Percentiles rank a stretch among this genome's conserved stretches.
Evolutionary conservation across 2,113 vertebrate genomes (phyloP).

Genomic region (Coturnix japonica): DNA sequence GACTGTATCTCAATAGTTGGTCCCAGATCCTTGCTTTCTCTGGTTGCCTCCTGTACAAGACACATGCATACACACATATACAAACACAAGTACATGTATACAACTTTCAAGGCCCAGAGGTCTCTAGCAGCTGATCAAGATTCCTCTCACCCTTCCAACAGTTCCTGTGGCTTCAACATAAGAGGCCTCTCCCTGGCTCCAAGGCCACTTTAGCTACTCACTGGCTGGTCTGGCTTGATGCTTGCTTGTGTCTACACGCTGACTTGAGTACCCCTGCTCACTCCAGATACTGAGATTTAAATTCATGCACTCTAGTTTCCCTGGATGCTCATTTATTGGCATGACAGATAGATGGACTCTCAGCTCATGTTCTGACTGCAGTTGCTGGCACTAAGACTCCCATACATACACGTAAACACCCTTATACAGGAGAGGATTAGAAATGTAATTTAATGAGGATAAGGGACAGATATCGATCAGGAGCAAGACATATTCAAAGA

Average conservation of each 20-base stretch:
- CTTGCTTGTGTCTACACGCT: neutral
- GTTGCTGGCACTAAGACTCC: neutral
- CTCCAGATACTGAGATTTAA: neutral
- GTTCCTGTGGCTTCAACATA: neutral
- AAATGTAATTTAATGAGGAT: neutral
- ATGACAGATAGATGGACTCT: neutral
- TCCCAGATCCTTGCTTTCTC: neutral
- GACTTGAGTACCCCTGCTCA: accelerated
- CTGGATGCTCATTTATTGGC: too few species aligned
- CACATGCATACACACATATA: too few species aligned
- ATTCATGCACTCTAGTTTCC: neutral
- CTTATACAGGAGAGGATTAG: neutral
- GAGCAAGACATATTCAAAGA: neutral
- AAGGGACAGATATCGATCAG: neutral
- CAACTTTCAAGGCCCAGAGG: neutral
- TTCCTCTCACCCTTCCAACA: neutral
- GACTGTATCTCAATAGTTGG: neutral
- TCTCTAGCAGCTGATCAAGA: neutral
- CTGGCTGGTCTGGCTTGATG: neutral
- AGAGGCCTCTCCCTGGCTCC: neutral
- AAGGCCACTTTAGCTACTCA: neutral
- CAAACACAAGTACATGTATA: neutral
- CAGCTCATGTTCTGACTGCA: neutral
- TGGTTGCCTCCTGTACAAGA: neutral
- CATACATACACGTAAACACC: neutral